These are phyloP conservation scores for Peromyscus nudipes DNA, from an alignment of 2,797 vertebrate genomes.

Conservation along the genomic window DNA sequence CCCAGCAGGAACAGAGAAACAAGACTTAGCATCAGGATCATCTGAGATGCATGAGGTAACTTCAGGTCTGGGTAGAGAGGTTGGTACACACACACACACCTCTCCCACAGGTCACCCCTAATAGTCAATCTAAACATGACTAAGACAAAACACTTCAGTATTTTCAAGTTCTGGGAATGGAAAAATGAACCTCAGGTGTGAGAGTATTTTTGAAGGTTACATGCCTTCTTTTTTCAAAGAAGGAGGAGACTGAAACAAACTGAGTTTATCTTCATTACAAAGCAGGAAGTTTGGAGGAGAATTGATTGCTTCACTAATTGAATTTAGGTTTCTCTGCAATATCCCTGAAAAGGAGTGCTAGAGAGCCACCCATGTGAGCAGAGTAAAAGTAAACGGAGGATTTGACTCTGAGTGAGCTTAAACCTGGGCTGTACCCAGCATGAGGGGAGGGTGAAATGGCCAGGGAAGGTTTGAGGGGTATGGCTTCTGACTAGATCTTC, in stretches of 20 bases:
- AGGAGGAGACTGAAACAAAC: not conserved
- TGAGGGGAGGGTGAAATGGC: not conserved
- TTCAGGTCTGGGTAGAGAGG: not conserved
- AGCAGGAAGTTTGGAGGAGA: not conserved
- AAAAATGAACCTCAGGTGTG: not conserved
- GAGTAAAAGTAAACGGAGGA: not conserved
- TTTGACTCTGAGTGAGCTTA: not conserved
- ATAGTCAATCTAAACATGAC: not conserved
- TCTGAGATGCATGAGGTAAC: not conserved
- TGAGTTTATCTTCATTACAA: slow-evolving; percentile 56
- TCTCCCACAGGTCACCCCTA: not conserved
- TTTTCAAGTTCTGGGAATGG: not conserved
- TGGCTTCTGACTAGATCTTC: not conserved
- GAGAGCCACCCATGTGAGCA: not conserved
- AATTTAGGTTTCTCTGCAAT: slow-evolving; percentile 21
- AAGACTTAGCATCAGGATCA: not conserved
- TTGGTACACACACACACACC: not conserved
- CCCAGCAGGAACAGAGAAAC: not conserved
- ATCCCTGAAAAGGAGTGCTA: not conserved
- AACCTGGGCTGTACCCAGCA: not conserved
- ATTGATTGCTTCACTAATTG: not conserved
- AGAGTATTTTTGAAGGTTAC: slow-evolving; percentile 48
- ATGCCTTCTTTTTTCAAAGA: not conserved
- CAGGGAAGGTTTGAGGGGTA: not conserved
- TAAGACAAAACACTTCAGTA: not conserved